Base-by-base conservation (phyloP, 2,888 invertebrate species). In the Gandaritis pyraliata region DNA sequence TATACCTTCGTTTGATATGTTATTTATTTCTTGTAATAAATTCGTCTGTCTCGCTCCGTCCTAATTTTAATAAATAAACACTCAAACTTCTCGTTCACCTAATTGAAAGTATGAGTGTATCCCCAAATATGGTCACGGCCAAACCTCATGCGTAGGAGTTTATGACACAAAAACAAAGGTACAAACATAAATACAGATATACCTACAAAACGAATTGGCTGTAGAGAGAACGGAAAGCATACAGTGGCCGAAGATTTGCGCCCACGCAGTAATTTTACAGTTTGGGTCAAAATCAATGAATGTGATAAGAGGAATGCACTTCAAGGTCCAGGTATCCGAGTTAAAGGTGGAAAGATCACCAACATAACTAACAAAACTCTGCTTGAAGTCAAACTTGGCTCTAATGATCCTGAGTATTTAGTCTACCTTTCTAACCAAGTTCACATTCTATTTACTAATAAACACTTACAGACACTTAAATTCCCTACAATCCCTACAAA, bases 161-260 rank as follows among this genome's bases (percentile, higher is more conserved):
- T 61, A 54, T 61, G 66, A 68, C 66, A 70, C 64, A 66, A 70
- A 71, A 74, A 72, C 54, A 61, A 60, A 66, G 58, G 18, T 57
- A 54, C 52, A 61, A 59, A 66, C 52, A 60, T 60, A 65, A 53
- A 64, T 45, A 53, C 52, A 48, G 48, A 61, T 60, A 66, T 49
- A 49, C 43, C 41, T 18, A 59, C 66, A 66, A 69, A 72, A 68
- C 62, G 60, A 58, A 62, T 64, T 38, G 57, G 54, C 45, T 48
- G 56, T 63, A 47, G 58, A 55, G 52, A 60, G 50, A 64, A 60
- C 69, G 69, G 52, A 67, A 66, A 58, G 58, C 65, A 52, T 54
- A 76, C 76, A 68, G 76, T 73, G 73, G 74, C 66, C 68, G 65
- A 74, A 70, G 70, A 68, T 58, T 49, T 29, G 41, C 70, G 50